phyloP scores from a whole-genome alignment of 2,888 invertebrate species.

The Callimorpha dominula region DNA sequence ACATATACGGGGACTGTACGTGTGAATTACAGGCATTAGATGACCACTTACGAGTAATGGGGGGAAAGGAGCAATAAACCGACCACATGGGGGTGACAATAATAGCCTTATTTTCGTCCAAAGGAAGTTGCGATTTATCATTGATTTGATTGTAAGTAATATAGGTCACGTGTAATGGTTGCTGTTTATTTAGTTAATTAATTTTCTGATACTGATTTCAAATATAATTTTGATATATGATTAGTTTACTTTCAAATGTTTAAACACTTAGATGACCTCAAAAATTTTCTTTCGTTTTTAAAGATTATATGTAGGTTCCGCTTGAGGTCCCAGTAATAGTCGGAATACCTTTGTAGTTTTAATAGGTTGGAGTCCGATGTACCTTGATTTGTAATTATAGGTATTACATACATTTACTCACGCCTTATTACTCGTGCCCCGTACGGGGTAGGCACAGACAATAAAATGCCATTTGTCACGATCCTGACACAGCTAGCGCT shows the following conservation, averaged over 20 bases:
- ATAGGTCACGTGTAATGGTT: neutral
- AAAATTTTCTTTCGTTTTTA: neutral
- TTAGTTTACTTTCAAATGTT: too few species aligned
- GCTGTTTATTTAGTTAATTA: neutral
- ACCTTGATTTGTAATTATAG: too few species aligned
- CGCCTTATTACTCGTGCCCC: too few species aligned
- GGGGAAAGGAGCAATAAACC: slow-evolving; percentile 44
- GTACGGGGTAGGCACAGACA: too few species aligned
- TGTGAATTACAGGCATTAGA: slow-evolving; percentile 36
- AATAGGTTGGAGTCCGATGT: too few species aligned
- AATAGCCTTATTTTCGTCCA: slow-evolving; percentile 40
- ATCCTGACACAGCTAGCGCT: too few species aligned
- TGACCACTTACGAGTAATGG: slow-evolving; percentile 40
- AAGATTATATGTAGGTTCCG: neutral
- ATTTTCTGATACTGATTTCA: neutral
- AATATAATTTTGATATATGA: too few species aligned
- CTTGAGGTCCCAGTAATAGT: too few species aligned
- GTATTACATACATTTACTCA: too few species aligned
- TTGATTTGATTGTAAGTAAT: slow-evolving; percentile 26
- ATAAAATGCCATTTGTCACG: too few species aligned
- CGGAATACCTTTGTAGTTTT: too few species aligned
- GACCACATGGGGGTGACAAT: slow-evolving; percentile 41
- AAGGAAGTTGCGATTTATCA: slow-evolving; percentile 32
- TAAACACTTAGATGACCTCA: neutral
- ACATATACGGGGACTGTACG: slow-evolving; percentile 43